phyloP scores from a whole-genome alignment of 2,888 invertebrate species.

The Eupithecia dodoneata region DNA sequence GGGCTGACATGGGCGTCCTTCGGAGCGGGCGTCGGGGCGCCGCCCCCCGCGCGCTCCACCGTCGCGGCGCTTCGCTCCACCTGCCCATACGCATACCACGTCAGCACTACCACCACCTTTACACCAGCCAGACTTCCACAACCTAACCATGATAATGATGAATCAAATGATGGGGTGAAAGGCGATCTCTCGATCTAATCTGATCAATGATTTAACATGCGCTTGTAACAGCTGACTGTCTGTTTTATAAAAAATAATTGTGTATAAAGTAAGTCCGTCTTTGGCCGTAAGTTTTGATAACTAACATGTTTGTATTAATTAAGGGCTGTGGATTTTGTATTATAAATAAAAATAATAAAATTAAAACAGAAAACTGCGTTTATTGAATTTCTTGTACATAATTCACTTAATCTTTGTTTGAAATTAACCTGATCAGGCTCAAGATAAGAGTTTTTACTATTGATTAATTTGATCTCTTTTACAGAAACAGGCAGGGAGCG shows the following conservation, averaged over 20 bases:
- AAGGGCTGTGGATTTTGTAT: too few relatives aligned
- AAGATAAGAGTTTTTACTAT: too few relatives aligned
- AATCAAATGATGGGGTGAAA: neutral
- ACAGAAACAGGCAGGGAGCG: neutral
- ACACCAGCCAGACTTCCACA: constrained; percentile 34
- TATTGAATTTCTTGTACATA: too few relatives aligned
- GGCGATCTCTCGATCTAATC: neutral
- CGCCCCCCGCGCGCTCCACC: constrained; percentile 80
- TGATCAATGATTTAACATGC: neutral
- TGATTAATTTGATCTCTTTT: neutral
- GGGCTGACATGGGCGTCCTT: constrained; percentile 82
- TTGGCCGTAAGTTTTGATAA: too few relatives aligned
- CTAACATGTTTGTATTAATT: too few relatives aligned
- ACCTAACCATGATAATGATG: neutral
- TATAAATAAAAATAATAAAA: too few relatives aligned
- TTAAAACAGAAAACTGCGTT: neutral
- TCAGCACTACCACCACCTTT: constrained; percentile 53
- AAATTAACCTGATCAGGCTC: too few relatives aligned
- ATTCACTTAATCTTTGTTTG: too few relatives aligned
- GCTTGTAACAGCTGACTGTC: neutral
- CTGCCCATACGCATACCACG: constrained; percentile 56
- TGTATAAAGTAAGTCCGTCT: too few relatives aligned
- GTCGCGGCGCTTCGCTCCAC: constrained; percentile 79
- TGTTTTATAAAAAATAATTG: too few relatives aligned
- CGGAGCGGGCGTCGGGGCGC: constrained; percentile 78